Conservation (phyloP, 2,888 invertebrate genomes). For the Standfussiana lucernea region DNA sequence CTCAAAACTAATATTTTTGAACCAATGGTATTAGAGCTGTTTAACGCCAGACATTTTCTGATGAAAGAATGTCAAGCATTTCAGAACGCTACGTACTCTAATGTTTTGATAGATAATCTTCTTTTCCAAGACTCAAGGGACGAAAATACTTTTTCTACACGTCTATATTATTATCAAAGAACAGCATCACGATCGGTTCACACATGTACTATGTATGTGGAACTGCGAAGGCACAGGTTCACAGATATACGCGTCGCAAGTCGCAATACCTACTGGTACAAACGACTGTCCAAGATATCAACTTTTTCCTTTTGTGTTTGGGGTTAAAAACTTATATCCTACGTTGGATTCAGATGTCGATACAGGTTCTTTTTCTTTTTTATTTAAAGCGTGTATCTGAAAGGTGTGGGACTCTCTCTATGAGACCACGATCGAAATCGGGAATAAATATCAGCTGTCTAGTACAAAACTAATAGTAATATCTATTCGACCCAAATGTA, state of each 20-base stretch:
- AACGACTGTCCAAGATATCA: conserved; percentile 44
- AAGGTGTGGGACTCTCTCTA: not conserved
- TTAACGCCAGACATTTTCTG: not conserved
- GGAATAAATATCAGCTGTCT: not conserved
- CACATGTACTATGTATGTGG: conserved; percentile 16
- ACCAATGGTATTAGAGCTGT: not conserved
- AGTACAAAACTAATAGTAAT: not conserved
- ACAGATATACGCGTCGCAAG: conserved; percentile 43
- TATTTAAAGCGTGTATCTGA: not conserved
- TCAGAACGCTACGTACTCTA: not conserved
- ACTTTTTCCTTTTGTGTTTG: conserved; percentile 50
- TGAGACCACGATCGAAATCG: not conserved
- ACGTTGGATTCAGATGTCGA: conserved; percentile 45
- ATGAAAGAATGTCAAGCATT: not conserved
- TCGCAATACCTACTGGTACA: conserved; percentile 36
- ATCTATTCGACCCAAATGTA: not conserved
- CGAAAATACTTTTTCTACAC: conserved; percentile 13
- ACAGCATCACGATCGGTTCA: conserved; percentile 25
- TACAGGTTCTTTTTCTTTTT: conserved; percentile 16
- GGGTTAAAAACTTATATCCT: conserved; percentile 54
- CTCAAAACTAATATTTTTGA: not conserved
- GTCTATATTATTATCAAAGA: conserved; percentile 12
- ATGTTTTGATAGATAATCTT: not conserved
- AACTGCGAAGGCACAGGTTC: conserved; percentile 32
- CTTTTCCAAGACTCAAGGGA: conserved; percentile 1